phyloP scores from a whole-genome alignment of 2,888 invertebrate species.

The Nemoura dubitans region DNA sequence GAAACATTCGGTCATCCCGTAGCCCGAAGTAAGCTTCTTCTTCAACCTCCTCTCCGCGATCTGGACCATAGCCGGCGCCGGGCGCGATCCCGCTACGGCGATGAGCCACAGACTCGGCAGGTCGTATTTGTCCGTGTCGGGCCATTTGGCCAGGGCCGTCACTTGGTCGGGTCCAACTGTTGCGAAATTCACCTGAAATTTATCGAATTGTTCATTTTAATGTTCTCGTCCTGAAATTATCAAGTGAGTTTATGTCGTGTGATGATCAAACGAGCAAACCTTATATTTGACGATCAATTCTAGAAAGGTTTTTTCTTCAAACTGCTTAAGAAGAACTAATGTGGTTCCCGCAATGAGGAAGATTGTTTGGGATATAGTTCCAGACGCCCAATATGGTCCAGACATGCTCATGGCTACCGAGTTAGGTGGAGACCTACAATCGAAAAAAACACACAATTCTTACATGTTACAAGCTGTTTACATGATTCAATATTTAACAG shows the following conservation, averaged over 20 bases:
- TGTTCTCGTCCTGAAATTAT: no score
- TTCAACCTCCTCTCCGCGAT: slow-evolving; percentile 47
- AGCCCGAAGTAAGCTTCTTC: background rate
- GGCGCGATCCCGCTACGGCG: slow-evolving; percentile 59
- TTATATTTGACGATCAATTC: slow-evolving; percentile 57
- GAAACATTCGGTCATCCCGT: slow-evolving; percentile 29
- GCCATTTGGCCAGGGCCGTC: slow-evolving; percentile 21
- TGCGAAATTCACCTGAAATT: slow-evolving; percentile 1
- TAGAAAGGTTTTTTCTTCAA: slow-evolving; percentile 58
- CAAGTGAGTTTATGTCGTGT: background rate
- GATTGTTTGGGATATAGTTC: background rate
- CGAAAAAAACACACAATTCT: no score
- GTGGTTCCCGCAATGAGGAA: slow-evolving; percentile 43
- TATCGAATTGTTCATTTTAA: background rate
- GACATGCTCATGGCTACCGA: background rate
- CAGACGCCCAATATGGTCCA: slow-evolving; percentile 29
- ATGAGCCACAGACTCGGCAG: background rate
- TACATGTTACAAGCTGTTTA: no score
- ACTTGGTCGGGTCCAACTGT: background rate
- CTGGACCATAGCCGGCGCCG: slow-evolving; percentile 56
- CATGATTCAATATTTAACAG: no score
- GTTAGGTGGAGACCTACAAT: background rate
- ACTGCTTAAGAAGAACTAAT: slow-evolving; percentile 54
- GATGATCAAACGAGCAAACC: background rate
- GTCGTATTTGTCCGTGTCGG: slow-evolving; percentile 20